A percentile compares a stretch with the other conserved stretches of the same genome.
Evolutionary conservation across 2,797 vertebrate species (phyloP).

Genomic region (Schizopygopsis malacanthus): DNA sequence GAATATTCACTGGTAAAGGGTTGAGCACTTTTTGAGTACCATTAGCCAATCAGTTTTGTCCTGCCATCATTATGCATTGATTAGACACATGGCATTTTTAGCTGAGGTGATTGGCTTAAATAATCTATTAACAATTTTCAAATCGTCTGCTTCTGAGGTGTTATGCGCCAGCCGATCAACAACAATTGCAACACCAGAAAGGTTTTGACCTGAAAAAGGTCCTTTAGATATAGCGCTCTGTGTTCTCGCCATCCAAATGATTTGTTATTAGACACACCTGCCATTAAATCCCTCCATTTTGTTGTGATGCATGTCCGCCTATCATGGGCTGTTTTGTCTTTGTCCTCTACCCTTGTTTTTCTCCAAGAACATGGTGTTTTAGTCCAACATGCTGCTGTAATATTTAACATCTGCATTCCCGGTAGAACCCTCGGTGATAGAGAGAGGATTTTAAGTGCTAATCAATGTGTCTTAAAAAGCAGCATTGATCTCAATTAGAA

Average conservation of each 20-base stretch:
- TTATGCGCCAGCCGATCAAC: background rate
- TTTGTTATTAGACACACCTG: slow-evolving; percentile 81
- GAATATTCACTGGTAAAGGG: background rate
- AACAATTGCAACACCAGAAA: background rate
- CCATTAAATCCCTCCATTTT: slow-evolving; percentile 81
- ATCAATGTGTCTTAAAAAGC: slow-evolving; percentile 93
- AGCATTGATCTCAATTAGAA: slow-evolving; percentile 89
- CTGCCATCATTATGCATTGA: background rate
- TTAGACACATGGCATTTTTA: background rate
- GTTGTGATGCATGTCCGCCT: slow-evolving; percentile 77
- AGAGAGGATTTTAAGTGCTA: slow-evolving; percentile 88
- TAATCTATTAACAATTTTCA: background rate
- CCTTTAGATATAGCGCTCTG: slow-evolving; percentile 73
- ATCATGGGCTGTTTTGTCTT: slow-evolving; percentile 70
- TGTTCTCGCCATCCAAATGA: slow-evolving; percentile 75
- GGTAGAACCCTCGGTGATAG: slow-evolving; percentile 81
- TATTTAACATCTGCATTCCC: slow-evolving; percentile 81
- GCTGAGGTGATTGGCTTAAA: background rate
- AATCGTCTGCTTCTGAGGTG: background rate
- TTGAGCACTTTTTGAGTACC: background rate
- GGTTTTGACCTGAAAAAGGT: slow-evolving; percentile 71
- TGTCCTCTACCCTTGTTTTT: slow-evolving; percentile 65
- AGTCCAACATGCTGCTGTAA: slow-evolving; percentile 54
- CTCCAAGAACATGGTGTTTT: slow-evolving; percentile 49
- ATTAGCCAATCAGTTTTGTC: background rate